Conservation (phyloP, 2,113 vertebrate species). For the Gymnocephalus cernua region DNA sequence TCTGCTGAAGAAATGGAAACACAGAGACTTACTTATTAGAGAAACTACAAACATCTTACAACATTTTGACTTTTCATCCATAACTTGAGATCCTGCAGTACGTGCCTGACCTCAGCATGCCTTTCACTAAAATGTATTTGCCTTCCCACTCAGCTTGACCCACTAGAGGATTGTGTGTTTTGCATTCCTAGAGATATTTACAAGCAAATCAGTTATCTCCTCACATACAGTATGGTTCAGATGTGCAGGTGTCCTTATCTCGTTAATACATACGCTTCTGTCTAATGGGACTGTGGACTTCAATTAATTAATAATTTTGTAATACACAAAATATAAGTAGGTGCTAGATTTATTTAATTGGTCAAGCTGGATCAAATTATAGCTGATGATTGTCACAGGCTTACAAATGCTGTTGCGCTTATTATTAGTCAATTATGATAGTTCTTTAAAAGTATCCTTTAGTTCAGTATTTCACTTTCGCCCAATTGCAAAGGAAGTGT, state of each 20-base stretch:
- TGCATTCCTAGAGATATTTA: constrained; percentile 9
- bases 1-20: not conserved
- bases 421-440: not conserved
- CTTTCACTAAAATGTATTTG: not conserved
- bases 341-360: not conserved
- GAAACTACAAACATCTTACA: constrained; percentile 1
- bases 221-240: not conserved
- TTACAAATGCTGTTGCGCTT: not conserved
- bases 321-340: not conserved
- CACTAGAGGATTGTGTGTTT: not conserved
- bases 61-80: constrained; percentile 19
- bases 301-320: not conserved
- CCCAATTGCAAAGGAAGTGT: constrained; percentile 37
- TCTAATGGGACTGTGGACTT: constrained; percentile 8
- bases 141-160: not conserved
- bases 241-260: constrained; percentile 9
- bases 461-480: constrained; percentile 2
- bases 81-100: not conserved
- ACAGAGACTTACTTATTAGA: not conserved
- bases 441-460: constrained; percentile 2
- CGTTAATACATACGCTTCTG: not conserved
- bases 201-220: constrained; percentile 8
- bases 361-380: not conserved
- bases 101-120: not conserved
- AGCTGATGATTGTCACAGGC: not conserved